Evolutionary conservation across 2,797 vertebrate genomes (phyloP).

Genomic region (Acanthornis magna): DNA sequence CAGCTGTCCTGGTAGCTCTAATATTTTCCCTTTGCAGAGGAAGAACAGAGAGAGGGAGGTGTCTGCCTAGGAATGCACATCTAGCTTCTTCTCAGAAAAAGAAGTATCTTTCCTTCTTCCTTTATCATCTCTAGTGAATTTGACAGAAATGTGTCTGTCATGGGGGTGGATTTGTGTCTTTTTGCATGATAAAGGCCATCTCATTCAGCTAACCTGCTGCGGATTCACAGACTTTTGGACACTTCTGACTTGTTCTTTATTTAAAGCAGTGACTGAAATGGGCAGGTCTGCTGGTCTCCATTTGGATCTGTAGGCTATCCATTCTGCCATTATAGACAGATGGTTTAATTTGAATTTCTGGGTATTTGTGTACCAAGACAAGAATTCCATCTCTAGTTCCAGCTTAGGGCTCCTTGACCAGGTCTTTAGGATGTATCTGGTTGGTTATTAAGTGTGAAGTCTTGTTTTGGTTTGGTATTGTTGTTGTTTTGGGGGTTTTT

Average conservation of each 20-base stretch:
- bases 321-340: not conserved
- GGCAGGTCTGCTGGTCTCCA: not conserved
- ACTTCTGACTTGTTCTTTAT: not conserved
- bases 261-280: not conserved
- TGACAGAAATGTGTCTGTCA: not conserved
- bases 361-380: not conserved
- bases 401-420: not conserved
- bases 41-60: not conserved
- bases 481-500: not conserved
- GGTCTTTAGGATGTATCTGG: not conserved
- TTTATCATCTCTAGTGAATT: not conserved
- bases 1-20: not conserved
- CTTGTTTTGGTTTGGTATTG: not conserved
- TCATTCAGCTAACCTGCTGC: not conserved
- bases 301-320: not conserved
- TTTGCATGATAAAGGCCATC: not conserved
- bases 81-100: not conserved
- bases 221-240: not conserved
- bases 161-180: not conserved
- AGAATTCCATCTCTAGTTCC: not conserved
- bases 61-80: not conserved
- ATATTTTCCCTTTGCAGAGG: not conserved
- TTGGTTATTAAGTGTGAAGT: not conserved
- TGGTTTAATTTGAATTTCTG: not conserved
- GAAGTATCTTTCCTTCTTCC: not conserved